A percentile compares a stretch with the other conserved stretches of the same genome.
These are phyloP conservation scores for Serrognathus titanus DNA, from an alignment of 2,888 invertebrate genomes.

Conservation along the genomic window DNA sequence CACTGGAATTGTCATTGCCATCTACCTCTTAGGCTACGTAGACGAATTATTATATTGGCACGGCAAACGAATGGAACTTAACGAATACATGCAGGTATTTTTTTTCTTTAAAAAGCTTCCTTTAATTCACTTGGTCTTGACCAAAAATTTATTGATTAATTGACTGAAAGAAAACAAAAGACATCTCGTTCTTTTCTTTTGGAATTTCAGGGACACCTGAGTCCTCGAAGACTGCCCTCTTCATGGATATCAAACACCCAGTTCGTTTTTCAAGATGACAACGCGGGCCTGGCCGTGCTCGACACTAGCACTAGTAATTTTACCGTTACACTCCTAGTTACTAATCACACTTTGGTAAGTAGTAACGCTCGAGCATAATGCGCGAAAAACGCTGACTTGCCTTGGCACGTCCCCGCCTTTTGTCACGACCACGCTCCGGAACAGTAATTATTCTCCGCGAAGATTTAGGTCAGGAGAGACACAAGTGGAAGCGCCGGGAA, in stretches of 20 bases:
- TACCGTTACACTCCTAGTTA: constrained; percentile 73
- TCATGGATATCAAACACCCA: constrained; percentile 80
- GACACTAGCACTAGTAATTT: constrained; percentile 69
- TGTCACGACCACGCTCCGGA: too few relatives aligned
- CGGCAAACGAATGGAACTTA: constrained; percentile 79
- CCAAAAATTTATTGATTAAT: too few relatives aligned
- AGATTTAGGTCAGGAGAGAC: too few relatives aligned
- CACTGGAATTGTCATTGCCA: constrained; percentile 83
- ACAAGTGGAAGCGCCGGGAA: too few relatives aligned
- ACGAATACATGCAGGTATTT: constrained; percentile 72
- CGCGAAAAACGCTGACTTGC: too few relatives aligned
- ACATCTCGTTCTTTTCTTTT: too few relatives aligned
- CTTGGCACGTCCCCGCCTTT: too few relatives aligned
- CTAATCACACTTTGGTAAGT: constrained; percentile 82
- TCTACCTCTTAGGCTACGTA: constrained; percentile 85
- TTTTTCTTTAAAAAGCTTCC: not conserved
- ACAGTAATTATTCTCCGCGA: too few relatives aligned
- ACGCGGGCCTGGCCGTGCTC: constrained; percentile 76
- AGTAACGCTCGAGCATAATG: constrained; percentile 42
- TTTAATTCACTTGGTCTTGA: not conserved
- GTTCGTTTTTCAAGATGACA: constrained; percentile 83
- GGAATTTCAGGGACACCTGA: constrained; percentile 45
- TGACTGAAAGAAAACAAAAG: constrained; percentile 6
- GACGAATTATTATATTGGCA: constrained; percentile 88
- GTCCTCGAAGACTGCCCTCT: constrained; percentile 60